Conservation (phyloP, 2,113 vertebrate genomes). For the Neotragus moschatus region DNA sequence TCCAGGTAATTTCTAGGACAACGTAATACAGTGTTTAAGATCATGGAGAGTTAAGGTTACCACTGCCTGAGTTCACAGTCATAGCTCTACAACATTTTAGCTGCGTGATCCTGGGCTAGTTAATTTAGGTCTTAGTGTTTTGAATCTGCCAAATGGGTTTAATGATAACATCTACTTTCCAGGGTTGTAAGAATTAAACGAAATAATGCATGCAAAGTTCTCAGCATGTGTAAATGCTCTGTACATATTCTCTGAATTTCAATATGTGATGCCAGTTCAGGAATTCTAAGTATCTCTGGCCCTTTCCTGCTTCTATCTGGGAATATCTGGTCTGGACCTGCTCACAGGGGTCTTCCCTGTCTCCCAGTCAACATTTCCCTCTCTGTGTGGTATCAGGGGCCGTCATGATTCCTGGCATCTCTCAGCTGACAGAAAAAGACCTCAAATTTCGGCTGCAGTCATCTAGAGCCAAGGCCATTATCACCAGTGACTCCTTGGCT, state of each 20-base stretch:
- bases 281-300: background rate
- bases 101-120: background rate
- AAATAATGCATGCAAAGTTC: background rate
- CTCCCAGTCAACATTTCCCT: background rate
- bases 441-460: conserved; percentile 81
- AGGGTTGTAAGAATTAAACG: background rate
- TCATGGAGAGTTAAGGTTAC: background rate
- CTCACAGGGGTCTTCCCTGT: background rate
- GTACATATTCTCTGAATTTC: background rate
- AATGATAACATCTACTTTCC: background rate
- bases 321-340: background rate
- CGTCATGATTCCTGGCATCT: conserved; percentile 82
- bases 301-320: background rate
- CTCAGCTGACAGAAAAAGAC: conserved; percentile 86
- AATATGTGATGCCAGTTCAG: background rate
- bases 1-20: background rate
- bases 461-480: conserved; percentile 79
- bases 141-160: background rate
- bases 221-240: background rate
- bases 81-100: background rate
- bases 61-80: background rate
- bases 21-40: background rate
- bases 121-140: background rate
- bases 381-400: conserved; percentile 55
- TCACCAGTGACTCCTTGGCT: conserved; percentile 80